Base-by-base conservation (phyloP, 1,140 invertebrate species). In the Melanaphis sacchari region DNA sequence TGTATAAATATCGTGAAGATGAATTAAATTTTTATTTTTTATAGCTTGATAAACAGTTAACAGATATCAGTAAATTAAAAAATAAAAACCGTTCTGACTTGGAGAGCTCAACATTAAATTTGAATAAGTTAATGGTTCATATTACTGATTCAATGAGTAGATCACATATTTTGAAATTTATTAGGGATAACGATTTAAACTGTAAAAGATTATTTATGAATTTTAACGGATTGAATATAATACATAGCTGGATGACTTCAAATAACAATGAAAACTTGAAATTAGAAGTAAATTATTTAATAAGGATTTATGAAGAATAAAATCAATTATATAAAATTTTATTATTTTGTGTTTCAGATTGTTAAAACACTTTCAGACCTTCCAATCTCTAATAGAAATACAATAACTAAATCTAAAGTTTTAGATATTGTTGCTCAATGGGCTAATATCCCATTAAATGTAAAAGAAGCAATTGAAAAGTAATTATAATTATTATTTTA, bases 361-460 rank as follows among this genome's bases (percentile, higher is more conserved):
- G 95, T 99, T n/a, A 96, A 97, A 94, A 97, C 98, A 0, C 95
- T 98, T 59, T 97, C 97, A 91, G 96, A 97, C 81, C 96, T 99
- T 90, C 98, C 98, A 9, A 98, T 99, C 93, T 97, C 98, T 6
- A 99, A 99, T 95, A 98, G 98, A 95, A 99, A 98, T 0, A 97
- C 99, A 96, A 95, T 99, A 5, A 97, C 97, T 95, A 98, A 99
- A 94, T 98, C 98, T 94, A 98, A 99, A 95, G 97, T 99, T 88
- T 96, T 97, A 94, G 97, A 96, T 38, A 96, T 98, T 36, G 97
- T 99, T 85, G 97, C 98, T 95, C 96, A 97, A 94, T 99, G 98
- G 98, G 95, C 97, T 5, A 84, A 84, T 43, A 94, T 76, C 46
- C 94, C 59, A 46, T 21, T n/a, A 40, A 38, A 84, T 43, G 93